Base-by-base conservation (phyloP, 1,140 invertebrate genomes). In the Carposina sasakii region DNA sequence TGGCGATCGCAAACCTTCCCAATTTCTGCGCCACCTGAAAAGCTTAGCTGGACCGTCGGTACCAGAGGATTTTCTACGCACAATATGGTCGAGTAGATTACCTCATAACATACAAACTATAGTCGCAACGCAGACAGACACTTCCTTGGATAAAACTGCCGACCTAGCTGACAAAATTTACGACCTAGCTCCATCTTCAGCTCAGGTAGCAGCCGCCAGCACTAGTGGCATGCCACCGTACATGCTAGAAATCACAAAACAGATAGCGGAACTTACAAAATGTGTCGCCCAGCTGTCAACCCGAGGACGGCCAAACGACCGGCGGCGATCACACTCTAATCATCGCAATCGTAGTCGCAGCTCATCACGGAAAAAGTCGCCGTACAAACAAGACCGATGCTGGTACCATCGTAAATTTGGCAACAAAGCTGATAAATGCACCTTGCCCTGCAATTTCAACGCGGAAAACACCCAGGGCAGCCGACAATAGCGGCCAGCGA, bases 1-100 rank as follows among this genome's bases (percentile, higher is more conserved):
- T 12, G 57, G 60, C 10, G 55, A 61, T 44, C 20, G 54, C 1
- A 67, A 48, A 48, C 63, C 63, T 12, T 63, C 54, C 9, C 63
- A 63, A 26, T 57, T 66, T 36, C 39, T 66, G 19, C 52, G 66
- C 10, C 53, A 57, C 28, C 41, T 69, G 20, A 20, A 34, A 22
- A 13, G 41, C 3, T 28, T 66, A 3, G 48, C 46, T 0, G 50
- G 45, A 1, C 24, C 37, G 1, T 40, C 16, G 2, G 13, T 48
- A 12, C 34, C 46, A 9, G 46, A 48, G 1, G 24, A 26, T 12
- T 30, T 48, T 13, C 12, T 48, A 6, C 17, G 36, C 4, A 48
- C 46, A 5, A 39, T 48, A 1, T 48, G 37, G 46, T 22, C 36
- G 12, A 48, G 36, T 26, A 26, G 37, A 9, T 19, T 48, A 23